These are phyloP conservation scores for Minunthozetes semirufus DNA, from an alignment of 2,888 invertebrate species.

Conservation along the genomic window DNA sequence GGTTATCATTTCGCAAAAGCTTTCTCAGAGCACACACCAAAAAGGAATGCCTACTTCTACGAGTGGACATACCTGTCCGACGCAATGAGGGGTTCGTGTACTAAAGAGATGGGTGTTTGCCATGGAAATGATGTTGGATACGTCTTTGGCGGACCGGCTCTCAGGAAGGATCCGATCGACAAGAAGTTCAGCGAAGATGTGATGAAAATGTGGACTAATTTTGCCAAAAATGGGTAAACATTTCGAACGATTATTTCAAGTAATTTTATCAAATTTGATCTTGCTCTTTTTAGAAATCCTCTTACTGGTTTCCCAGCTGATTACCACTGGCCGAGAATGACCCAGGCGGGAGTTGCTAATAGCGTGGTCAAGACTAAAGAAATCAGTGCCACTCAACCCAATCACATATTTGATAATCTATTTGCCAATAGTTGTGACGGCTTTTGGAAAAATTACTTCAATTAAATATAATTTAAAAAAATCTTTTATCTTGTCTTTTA, in stretches of 20 bases:
- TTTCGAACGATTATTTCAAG: neutral
- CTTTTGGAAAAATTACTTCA: neutral
- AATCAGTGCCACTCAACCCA: neutral
- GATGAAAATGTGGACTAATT: constrained; percentile 33
- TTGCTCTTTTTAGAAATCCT: neutral
- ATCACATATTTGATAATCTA: neutral
- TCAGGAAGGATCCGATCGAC: neutral
- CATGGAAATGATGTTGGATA: neutral
- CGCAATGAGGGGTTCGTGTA: neutral
- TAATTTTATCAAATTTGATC: neutral
- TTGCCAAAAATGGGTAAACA: constrained; percentile 33
- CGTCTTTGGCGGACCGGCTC: neutral
- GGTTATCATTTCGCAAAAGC: constrained; percentile 26
- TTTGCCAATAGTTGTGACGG: neutral
- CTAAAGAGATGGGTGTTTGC: neutral
- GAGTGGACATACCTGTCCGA: neutral
- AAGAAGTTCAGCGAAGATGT: constrained; percentile 13
- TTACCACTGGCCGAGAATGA: neutral
- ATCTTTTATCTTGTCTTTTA: no score
- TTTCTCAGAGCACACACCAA: neutral
- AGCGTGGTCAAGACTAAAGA: neutral
- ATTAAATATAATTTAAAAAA: neutral
- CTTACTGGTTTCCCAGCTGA: neutral
- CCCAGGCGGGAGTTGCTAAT: neutral
- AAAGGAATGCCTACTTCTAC: neutral